Evolutionary conservation across 2,888 invertebrate species (phyloP).

Genomic region (Chrysolina oricalcia): DNA sequence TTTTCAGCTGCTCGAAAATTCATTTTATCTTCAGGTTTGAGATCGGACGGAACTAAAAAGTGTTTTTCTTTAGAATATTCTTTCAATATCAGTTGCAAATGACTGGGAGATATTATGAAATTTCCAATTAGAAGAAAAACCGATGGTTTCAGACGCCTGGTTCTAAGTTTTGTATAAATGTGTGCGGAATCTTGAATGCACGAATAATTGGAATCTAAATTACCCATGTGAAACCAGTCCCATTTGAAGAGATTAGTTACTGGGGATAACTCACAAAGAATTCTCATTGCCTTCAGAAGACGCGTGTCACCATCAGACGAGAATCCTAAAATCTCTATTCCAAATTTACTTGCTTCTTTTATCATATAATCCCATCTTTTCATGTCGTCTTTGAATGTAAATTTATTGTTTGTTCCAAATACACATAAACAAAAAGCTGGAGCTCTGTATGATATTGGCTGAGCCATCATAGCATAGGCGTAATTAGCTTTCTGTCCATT

Average conservation of each 20-base stretch:
- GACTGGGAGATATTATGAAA: constrained; percentile 29
- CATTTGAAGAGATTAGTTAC: constrained; percentile 3
- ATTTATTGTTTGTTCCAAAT: constrained; percentile 24
- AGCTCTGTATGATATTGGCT: not conserved
- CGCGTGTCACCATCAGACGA: constrained; percentile 41
- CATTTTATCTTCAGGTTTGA: constrained; percentile 44
- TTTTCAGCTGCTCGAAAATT: constrained; percentile 45
- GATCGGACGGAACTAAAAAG: constrained; percentile 40
- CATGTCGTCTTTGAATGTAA: constrained; percentile 27
- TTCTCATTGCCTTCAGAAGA: constrained; percentile 39
- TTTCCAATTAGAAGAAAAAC: constrained; percentile 35
- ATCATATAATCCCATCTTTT: constrained; percentile 36
- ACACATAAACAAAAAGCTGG: constrained; percentile 7
- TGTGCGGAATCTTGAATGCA: constrained; percentile 41
- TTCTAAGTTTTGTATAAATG: constrained; percentile 41
- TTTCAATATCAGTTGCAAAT: constrained; percentile 27
- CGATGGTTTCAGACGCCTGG: constrained; percentile 34
- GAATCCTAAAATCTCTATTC: constrained; percentile 38
- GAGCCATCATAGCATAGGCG: constrained; percentile 27
- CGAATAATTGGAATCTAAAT: constrained; percentile 17
- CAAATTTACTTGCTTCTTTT: constrained; percentile 28
- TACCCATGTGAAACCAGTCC: constrained; percentile 35
- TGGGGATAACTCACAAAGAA: constrained; percentile 30
- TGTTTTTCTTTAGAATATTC: constrained; percentile 37
- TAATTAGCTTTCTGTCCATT: constrained; percentile 35